phyloP scores from a whole-genome alignment of 2,888 invertebrate genomes.

The Pedicia rivosa region DNA sequence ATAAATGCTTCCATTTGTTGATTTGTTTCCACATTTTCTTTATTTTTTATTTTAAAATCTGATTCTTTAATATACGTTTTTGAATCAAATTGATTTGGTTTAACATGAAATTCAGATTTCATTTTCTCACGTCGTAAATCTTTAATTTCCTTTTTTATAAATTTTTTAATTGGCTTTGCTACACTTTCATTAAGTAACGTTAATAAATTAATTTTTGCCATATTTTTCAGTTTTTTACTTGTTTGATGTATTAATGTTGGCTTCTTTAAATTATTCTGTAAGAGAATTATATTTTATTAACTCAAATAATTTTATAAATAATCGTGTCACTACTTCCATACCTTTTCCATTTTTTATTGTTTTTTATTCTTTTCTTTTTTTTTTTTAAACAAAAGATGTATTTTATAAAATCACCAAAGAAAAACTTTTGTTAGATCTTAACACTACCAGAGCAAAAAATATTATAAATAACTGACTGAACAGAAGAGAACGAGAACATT shows the following conservation, averaged over 20 bases:
- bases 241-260: background rate
- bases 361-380: no score
- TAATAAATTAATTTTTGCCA: conserved; percentile 9
- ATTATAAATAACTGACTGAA: no score
- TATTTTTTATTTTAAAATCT: conserved; percentile 3
- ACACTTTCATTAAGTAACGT: conserved; percentile 6
- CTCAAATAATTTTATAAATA: no score
- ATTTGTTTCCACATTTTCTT: background rate
- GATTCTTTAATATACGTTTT: background rate
- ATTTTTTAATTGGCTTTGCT: conserved; percentile 7
- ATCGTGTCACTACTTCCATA: no score
- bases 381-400: no score
- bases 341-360: no score
- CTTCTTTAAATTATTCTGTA: no score
- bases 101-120: conserved; percentile 1
- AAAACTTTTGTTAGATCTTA: no score
- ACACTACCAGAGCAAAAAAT: no score
- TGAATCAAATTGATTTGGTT: background rate
- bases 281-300: no score
- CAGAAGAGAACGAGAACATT: no score
- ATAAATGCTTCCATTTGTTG: conserved; percentile 8
- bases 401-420: no score
- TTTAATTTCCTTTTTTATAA: conserved; percentile 3
- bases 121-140: conserved; percentile 3
- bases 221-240: conserved; percentile 5